Conservation (phyloP, 2,113 vertebrate species). For the Vimba vimba region DNA sequence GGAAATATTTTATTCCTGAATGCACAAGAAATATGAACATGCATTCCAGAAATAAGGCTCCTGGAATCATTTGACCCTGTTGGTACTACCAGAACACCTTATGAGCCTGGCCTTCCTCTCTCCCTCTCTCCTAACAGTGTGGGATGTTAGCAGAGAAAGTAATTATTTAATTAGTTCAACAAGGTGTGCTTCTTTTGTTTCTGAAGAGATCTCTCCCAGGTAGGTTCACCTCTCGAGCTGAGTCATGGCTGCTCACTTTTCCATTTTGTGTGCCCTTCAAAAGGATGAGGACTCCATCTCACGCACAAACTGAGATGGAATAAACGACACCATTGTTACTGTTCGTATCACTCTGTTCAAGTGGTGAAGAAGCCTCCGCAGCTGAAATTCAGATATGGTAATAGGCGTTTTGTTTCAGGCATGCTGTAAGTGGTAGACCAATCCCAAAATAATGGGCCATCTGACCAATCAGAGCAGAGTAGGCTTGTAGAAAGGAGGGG, state of each 20-base stretch:
- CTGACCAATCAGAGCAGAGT: neutral
- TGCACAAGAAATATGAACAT: neutral
- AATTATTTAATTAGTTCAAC: neutral
- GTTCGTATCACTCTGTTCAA: too few species aligned
- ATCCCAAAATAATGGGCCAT: neutral
- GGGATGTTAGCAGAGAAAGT: too few species aligned
- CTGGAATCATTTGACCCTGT: neutral
- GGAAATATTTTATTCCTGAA: neutral
- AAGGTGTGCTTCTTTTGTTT: neutral
- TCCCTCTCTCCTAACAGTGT: neutral
- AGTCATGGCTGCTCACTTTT: neutral
- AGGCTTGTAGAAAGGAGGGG: too few species aligned
- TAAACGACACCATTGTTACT: too few species aligned
- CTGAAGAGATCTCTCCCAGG: neutral
- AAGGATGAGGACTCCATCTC: too few species aligned
- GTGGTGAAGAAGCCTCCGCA: too few species aligned
- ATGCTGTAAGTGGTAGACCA: neutral
- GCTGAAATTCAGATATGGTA: neutral
- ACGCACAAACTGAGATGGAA: too few species aligned
- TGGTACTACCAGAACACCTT: neutral
- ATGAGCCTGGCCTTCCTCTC: neutral
- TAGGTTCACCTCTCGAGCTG: neutral
- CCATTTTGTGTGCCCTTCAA: too few species aligned
- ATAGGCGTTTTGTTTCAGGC: neutral
- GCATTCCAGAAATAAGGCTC: neutral